Evolutionary conservation across 2,797 vertebrate species (phyloP).

Genomic region (Cichlasoma orientale): DNA sequence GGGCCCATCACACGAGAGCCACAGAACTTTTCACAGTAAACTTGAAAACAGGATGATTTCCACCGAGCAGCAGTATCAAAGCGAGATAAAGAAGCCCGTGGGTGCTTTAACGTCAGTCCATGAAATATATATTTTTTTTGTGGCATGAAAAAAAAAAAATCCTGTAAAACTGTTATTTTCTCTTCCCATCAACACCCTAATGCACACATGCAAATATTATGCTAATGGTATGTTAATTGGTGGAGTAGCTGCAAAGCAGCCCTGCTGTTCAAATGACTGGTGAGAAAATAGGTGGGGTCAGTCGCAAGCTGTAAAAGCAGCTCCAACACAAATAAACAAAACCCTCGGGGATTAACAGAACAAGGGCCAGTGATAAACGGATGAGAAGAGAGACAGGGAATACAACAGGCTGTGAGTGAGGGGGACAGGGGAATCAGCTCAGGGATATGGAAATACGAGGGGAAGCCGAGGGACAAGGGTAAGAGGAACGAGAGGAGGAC

Average conservation of each 20-base stretch:
- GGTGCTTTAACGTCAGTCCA: slow-evolving; percentile 67
- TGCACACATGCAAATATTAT: slow-evolving; percentile 88
- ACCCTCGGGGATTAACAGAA: slow-evolving; percentile 81
- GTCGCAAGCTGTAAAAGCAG: slow-evolving; percentile 85
- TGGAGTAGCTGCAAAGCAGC: slow-evolving; percentile 82
- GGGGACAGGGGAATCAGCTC: slow-evolving; percentile 58
- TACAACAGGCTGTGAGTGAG: slow-evolving; percentile 62
- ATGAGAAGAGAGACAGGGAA: slow-evolving; percentile 71
- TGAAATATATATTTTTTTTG: slow-evolving; percentile 60
- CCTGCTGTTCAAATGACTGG: slow-evolving; percentile 86
- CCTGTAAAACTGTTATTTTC: slow-evolving; percentile 80
- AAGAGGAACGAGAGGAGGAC: slow-evolving; percentile 3
- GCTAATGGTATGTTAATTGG: slow-evolving; percentile 87
- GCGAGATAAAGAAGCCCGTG: slow-evolving; percentile 63
- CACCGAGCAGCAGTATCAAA: slow-evolving; percentile 49
- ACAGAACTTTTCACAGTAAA: slow-evolving; percentile 63
- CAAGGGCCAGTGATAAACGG: slow-evolving; percentile 82
- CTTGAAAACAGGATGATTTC: slow-evolving; percentile 58
- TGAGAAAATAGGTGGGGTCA: slow-evolving; percentile 87
- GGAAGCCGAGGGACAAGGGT: slow-evolving; percentile 25
- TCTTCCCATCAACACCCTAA: slow-evolving; percentile 85
- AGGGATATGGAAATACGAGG: slow-evolving; percentile 54
- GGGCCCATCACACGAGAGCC: slow-evolving; percentile 19
- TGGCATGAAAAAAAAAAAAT: slow-evolving; percentile 45
- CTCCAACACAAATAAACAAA: slow-evolving; percentile 88